Evolutionary conservation across 2,113 vertebrate genomes (phyloP), one percentile per base, ranked within the genome.

Genomic region (Lasiurus borealis): DNA sequence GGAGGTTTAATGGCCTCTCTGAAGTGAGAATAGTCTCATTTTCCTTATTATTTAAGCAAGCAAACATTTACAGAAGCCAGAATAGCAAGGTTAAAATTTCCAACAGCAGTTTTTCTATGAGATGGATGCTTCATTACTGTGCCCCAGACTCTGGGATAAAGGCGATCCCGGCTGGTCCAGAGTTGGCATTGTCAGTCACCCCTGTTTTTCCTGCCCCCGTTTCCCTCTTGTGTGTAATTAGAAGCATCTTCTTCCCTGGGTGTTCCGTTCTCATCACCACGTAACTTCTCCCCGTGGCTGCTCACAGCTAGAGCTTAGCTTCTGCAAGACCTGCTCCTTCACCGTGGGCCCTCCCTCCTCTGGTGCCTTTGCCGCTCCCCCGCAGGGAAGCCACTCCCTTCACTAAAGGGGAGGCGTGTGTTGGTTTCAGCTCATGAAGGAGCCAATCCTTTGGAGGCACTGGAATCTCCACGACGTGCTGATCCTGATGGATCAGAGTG

Each of bases 401-500:
- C 73, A 40, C 62, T 96, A 68, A 97, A 48, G 10, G 16, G 4
- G 23, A 50, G 44, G 25, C 68, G 36, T 87, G 52, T 95, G 40
- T 94, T 78, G 11, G 25, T 97, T 97, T 94, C 96, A 97, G 97
- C 97, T 97, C 62, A 92, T 96, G 96, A 96, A 87, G 88, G 97
- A 97, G 80, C 97, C 96, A 2, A 21, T 87, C 64, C 96, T 97
- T 34, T 97, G 97, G 97, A 97, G 97, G 83, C 95, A 94, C 0
- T 84, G 97, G 11, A 97, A 95, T 64, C 94, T 97, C 1, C 78
- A 68, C 0, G 88, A 97, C 0, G 94, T 97, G 19, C 94, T 97
- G 8, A 54, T 91, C 54, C 77, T 97, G 15, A 97, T 97, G 96
- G 96, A 96, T 50, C 97, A 97, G 86, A 96, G 95, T 4, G 93